phyloP scores from a whole-genome alignment of 2,888 invertebrate genomes.

The Macrophya annulata region DNA sequence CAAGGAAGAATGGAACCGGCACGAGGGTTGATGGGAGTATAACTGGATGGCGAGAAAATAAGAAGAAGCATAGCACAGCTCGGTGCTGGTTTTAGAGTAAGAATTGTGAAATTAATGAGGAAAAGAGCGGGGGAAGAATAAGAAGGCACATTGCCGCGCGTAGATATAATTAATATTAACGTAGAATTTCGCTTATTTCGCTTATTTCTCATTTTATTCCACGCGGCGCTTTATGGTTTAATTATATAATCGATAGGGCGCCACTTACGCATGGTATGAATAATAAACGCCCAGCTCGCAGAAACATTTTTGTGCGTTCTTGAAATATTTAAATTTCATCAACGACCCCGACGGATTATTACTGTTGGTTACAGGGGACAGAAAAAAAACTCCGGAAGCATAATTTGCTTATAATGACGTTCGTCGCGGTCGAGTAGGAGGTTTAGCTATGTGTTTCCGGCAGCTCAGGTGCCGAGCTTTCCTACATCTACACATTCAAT shows the following conservation, averaged over 20 bases:
- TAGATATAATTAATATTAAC: conserved; percentile 45
- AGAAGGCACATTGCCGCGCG: conserved; percentile 19
- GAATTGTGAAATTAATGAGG: conserved; percentile 48
- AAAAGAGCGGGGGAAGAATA: background rate
- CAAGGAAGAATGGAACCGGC: background rate
- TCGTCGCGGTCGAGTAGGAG: background rate
- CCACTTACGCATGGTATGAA: conserved; percentile 42
- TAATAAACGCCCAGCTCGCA: conserved; percentile 41
- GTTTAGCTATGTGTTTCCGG: background rate
- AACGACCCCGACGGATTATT: conserved; percentile 27
- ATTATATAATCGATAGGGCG: conserved; percentile 47
- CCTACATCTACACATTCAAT: background rate
- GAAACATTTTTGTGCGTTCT: conserved; percentile 44
- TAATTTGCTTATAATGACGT: conserved; percentile 20
- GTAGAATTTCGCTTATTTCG: conserved; percentile 32
- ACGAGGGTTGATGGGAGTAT: background rate
- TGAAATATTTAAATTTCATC: conserved; percentile 43
- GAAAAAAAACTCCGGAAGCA: conserved; percentile 18
- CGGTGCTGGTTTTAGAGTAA: background rate
- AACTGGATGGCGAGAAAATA: conserved; percentile 14
- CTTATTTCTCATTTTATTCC: conserved; percentile 38
- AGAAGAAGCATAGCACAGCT: background rate
- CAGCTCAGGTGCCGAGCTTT: too few relatives aligned
- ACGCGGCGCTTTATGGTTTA: conserved; percentile 30
- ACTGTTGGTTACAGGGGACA: background rate